phyloP scores from a whole-genome alignment of 2,888 invertebrate species.

The Monochamus alternatus region DNA sequence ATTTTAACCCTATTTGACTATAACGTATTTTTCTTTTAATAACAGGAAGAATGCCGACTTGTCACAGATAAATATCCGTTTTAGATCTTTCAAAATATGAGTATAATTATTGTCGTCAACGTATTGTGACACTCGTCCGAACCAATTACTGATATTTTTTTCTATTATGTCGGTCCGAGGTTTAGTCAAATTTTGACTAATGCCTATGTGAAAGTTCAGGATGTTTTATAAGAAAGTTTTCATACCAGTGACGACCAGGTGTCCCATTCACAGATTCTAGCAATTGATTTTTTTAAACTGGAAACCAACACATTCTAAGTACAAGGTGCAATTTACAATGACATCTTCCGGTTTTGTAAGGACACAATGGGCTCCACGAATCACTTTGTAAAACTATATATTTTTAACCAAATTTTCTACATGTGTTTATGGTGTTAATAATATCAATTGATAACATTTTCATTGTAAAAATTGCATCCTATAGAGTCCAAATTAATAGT shows the following conservation, averaged over 20 bases:
- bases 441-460: too few species aligned
- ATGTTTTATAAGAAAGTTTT: slow-evolving; percentile 51
- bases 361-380: background rate
- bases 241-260: slow-evolving; percentile 39
- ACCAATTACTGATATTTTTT: slow-evolving; percentile 57
- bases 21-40: slow-evolving; percentile 61
- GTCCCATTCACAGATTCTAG: slow-evolving; percentile 7
- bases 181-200: background rate
- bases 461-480: too few species aligned
- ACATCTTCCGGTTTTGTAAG: background rate
- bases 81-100: too few species aligned
- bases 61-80: slow-evolving; percentile 63
- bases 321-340: background rate
- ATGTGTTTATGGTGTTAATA: too few species aligned
- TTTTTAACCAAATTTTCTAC: too few species aligned
- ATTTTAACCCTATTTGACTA: slow-evolving; percentile 60
- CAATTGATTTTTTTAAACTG: slow-evolving; percentile 18
- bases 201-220: slow-evolving; percentile 57
- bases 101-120: slow-evolving; percentile 19
- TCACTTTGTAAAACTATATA: too few species aligned
- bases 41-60: slow-evolving; percentile 64
- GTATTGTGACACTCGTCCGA: slow-evolving; percentile 37
- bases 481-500: too few species aligned
- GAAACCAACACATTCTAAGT: background rate
- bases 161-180: background rate